Evolutionary conservation across 2,113 vertebrate genomes (phyloP), one percentile per base, ranked within the genome.

Genomic region (Clarias batrachus): DNA sequence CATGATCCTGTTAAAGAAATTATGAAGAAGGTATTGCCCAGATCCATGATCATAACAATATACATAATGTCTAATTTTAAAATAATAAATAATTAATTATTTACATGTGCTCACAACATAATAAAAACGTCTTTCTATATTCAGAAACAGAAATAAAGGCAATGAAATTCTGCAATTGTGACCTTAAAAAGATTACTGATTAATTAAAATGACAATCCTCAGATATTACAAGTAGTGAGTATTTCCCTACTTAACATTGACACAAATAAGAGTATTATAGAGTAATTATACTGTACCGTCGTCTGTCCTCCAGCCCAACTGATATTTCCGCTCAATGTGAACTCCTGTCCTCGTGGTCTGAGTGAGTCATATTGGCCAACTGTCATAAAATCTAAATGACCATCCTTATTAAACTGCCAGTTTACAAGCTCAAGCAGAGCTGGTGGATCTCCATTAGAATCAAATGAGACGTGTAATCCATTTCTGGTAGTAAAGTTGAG

Each of bases 341-440:
- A 90, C 85, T 92, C 88, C 77, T 90, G 86, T 23, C 91, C 91
- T 48, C 63, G 54, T 0, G 90, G 90, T 63, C 90, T 86, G 21
- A 93, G 92, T 13, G 92, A 91, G 82, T 95, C 92, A 30, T 93
- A 95, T 9, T 83, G 33, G 0, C 94, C 94, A 0, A 93, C 93
- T 17, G 90, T 91, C n/a, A 92, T 89, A 41, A 93, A 54, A 66
- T 92, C 77, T 65, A 81, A 62, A 4, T n/a, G 41, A 1, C 93
- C 92, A 59, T 56, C 83, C 14, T 88, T 23, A 33, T 2, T 81
- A 80, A 70, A 87, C 52, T 94, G 92, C 93, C 93, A 95, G 91
- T 94, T 95, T 16, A 94, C 90, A 65, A 94, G 81, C 57, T 94
- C 93, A 30, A 93, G 94, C 21, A 3, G 76, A 37, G 93, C 93